These are phyloP conservation scores for Cuniculus paca DNA, from an alignment of 2,797 vertebrate genomes.

Conservation along the genomic window DNA sequence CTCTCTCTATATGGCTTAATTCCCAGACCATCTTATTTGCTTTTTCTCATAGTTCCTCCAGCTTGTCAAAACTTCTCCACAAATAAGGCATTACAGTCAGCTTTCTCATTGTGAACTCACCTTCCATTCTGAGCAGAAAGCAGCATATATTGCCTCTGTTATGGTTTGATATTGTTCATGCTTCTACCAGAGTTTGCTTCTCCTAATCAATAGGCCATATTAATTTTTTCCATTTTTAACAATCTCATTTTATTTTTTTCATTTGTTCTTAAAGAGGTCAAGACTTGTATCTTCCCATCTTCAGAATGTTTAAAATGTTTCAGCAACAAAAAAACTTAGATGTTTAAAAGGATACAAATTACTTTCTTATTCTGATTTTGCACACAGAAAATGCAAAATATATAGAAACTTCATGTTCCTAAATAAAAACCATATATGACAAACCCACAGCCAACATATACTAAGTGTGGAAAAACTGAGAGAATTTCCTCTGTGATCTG, in stretches of 20 bases:
- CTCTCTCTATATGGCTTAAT: background rate
- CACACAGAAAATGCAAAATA: background rate
- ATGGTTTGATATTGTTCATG: background rate
- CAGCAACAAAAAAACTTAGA: background rate
- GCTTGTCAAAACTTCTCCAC: slow-evolving; percentile 50
- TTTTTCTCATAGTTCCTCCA: slow-evolving; percentile 47
- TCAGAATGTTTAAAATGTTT: background rate
- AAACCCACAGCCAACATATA: background rate
- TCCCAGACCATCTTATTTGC: background rate
- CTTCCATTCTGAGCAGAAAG: slow-evolving; percentile 4
- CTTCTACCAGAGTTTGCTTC: background rate
- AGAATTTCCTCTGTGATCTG: background rate
- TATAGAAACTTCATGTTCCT: background rate
- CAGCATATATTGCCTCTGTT: background rate
- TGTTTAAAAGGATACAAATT: background rate
- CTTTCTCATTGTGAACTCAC: background rate
- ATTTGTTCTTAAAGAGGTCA: background rate
- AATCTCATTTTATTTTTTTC: background rate
- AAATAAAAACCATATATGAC: background rate
- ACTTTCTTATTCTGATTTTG: background rate
- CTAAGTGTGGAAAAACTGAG: background rate
- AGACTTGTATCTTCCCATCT: fast-evolving
- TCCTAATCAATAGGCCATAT: background rate
- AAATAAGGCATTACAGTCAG: background rate
- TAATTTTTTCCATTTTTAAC: background rate